These are phyloP conservation scores for Drosophila takahashii DNA, from an alignment of 1,140 invertebrate species.

Conservation along the genomic window DNA sequence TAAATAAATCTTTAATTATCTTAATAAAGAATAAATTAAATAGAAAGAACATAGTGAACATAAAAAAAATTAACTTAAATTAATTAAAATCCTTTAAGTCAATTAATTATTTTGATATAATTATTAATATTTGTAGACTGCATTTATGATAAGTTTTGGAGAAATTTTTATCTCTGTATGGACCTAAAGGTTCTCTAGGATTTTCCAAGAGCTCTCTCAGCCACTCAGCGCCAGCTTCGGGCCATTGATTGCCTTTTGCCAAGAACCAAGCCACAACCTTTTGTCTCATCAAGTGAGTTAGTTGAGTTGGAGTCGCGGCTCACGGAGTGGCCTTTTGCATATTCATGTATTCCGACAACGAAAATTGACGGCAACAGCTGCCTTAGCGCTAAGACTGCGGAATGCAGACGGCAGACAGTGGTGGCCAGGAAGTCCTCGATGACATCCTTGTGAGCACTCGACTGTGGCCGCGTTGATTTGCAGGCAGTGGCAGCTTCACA, in stretches of 20 bases:
- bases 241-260: constrained; percentile 41
- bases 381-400: constrained; percentile 37
- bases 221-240: constrained; percentile 34
- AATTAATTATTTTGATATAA: no score
- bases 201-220: constrained; percentile 4
- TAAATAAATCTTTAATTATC: no score
- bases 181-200: not conserved
- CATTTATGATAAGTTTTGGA: not conserved
- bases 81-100: no score
- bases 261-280: constrained; percentile 40
- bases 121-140: not conserved
- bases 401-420: constrained; percentile 19
- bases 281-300: constrained; percentile 56
- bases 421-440: constrained; percentile 39
- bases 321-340: constrained; percentile 37
- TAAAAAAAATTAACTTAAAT: no score
- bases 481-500: constrained; percentile 39
- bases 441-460: constrained; percentile 51
- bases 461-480: constrained; percentile 66
- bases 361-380: constrained; percentile 52
- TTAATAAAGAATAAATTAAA: no score
- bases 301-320: constrained; percentile 48
- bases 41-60: no score
- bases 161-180: not conserved
- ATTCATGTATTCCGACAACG: constrained; percentile 43